Base-by-base conservation (phyloP, 2,888 invertebrate species). In the Diabrotica balteata region DNA sequence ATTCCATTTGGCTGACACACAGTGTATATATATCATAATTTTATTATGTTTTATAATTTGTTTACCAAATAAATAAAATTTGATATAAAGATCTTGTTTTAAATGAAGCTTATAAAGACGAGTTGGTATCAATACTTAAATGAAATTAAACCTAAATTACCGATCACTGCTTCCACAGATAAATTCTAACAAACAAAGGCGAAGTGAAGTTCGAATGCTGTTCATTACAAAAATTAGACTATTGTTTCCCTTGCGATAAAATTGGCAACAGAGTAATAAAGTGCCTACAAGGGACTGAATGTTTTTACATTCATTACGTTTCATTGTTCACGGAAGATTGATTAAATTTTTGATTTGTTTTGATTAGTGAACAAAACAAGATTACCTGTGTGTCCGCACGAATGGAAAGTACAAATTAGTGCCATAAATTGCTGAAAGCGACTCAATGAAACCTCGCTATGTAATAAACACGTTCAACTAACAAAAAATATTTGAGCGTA, bases 281-380 rank as follows among this genome's bases (percentile, higher is more conserved):
- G 54, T 51, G 46, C 17, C 45, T 57, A 55, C 42, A 44, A 51
- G 51, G 44, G 43, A 50, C 57, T 57, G 50, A 50, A 42, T 22
- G 55, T 57, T 63, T 63, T 63, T 57, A 47, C 32, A 57, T 63
- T 63, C 63, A 57, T 63, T 55, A 63, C 50, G n/a, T 63, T 55
- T 32, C 32, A 32, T 49, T 44, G 50, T 63, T 50, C 8, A 17
- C 43, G 50, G 45, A 63, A 63, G 63, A 63, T 63, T 63, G 63
- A 63, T 63, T 63, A 57, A 63, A 63, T 63, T 55, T 63, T 63
- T 63, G 63, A 63, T 63, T 57, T 63, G 57, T 63, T 63, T 63
- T 57, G 63, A 63, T 63, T 57, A 51, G 55, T 43, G 51, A 10
- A 55, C 49, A 47, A 49, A 57, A 63, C 63, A 57, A 63, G 45